Conservation (phyloP, 2,888 invertebrate species). For the Lacanobia wlatinum region DNA sequence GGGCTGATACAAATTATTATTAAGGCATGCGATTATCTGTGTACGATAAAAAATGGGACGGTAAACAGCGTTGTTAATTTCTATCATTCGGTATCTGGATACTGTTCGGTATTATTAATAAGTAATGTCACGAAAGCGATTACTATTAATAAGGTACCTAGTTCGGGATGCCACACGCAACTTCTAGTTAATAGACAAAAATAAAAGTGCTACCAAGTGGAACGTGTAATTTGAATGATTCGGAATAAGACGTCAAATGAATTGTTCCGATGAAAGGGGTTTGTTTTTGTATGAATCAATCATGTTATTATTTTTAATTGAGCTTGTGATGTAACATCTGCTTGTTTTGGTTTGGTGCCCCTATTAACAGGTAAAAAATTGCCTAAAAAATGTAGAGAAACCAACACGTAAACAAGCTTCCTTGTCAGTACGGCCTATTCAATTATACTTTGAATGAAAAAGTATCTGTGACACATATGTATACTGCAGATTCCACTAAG, state of each 20-base stretch:
- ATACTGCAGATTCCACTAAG: not conserved
- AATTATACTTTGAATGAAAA: not conserved
- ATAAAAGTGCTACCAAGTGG: conserved; percentile 71
- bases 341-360: conserved; percentile 64
- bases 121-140: conserved; percentile 79
- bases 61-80: conserved; percentile 79
- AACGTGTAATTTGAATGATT: conserved; percentile 83
- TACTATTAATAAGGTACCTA: conserved; percentile 73
- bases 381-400: not conserved
- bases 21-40: conserved; percentile 81
- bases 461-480: not conserved
- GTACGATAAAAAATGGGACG: conserved; percentile 78
- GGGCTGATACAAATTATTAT: conserved; percentile 84
- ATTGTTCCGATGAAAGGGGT: conserved; percentile 82
- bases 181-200: conserved; percentile 72
- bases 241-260: conserved; percentile 84
- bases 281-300: conserved; percentile 82
- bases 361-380: conserved; percentile 50
- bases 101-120: conserved; percentile 79
- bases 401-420: not conserved
- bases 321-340: conserved; percentile 78
- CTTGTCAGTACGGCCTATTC: not conserved
- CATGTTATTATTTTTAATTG: conserved; percentile 87
- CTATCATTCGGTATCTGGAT: conserved; percentile 76
- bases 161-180: conserved; percentile 77